Conservation (phyloP, 2,113 vertebrate species). For the Tetraodon nigroviridis region DNA sequence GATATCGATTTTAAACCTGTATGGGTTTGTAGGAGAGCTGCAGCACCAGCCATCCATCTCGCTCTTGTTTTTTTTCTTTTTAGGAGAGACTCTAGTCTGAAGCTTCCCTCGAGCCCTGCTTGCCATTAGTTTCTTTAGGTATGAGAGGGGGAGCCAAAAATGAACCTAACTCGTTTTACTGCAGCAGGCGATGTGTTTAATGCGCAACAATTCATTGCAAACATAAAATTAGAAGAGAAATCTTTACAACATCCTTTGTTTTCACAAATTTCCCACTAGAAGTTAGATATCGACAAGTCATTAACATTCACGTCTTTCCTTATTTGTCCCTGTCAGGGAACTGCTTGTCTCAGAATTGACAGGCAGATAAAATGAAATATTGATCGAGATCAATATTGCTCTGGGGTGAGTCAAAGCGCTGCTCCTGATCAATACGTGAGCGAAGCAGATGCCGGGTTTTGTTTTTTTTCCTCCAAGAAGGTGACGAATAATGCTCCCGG, state of each 20-base stretch:
- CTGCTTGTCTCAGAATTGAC: slow-evolving; percentile 36
- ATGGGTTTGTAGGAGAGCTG: slow-evolving; percentile 42
- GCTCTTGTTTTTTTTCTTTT: slow-evolving; percentile 60
- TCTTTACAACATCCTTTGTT: slow-evolving; percentile 17
- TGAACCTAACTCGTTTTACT: slow-evolving; percentile 16
- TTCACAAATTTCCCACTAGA: slow-evolving; percentile 43
- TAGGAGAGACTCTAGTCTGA: slow-evolving; percentile 3
- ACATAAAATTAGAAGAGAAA: too few relatives aligned
- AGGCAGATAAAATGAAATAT: slow-evolving; percentile 70
- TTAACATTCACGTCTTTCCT: slow-evolving; percentile 47
- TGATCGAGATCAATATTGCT: slow-evolving; percentile 52
- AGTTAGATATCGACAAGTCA: slow-evolving; percentile 37
- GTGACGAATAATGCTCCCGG: slow-evolving; percentile 38
- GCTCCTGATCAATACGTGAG: slow-evolving; percentile 49
- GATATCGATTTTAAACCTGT: slow-evolving; percentile 58
- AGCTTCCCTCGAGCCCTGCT: slow-evolving; percentile 19
- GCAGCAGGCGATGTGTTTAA: slow-evolving; percentile 11
- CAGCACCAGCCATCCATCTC: slow-evolving; percentile 51
- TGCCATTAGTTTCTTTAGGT: slow-evolving; percentile 11
- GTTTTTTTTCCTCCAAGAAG: slow-evolving; percentile 24
- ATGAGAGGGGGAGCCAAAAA: too few relatives aligned
- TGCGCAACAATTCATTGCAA: slow-evolving; percentile 16
- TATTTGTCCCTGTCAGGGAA: slow-evolving; percentile 18
- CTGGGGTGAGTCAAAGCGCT: slow-evolving; percentile 40
- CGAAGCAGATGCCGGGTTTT: slow-evolving; percentile 30